Percentiles rank a stretch among this genome's conserved stretches.
Evolutionary conservation across 2,888 invertebrate genomes (phyloP).

Genomic region (Oscheius onirici): DNA sequence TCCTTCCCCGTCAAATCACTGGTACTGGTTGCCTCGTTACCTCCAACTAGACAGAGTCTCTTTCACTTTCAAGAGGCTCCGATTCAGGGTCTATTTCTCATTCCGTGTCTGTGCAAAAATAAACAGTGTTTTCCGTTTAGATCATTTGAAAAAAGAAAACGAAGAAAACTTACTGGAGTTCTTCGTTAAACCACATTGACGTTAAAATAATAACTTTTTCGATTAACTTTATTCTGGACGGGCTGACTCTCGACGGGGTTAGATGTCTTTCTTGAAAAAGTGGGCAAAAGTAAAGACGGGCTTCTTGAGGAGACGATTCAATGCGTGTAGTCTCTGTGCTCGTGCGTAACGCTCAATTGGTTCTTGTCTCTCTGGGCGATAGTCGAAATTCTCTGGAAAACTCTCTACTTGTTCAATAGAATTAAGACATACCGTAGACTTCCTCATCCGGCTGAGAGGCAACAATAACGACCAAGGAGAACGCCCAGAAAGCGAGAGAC

Average conservation of each 20-base stretch:
- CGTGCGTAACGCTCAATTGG: slow-evolving; percentile 24
- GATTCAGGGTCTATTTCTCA: slow-evolving; percentile 4
- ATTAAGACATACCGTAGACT: background rate
- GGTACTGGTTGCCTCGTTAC: slow-evolving; percentile 19
- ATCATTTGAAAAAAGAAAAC: too few species aligned
- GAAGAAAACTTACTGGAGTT: too few species aligned
- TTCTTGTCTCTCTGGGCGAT: slow-evolving; percentile 17
- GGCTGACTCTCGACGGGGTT: background rate
- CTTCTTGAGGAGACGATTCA: slow-evolving; percentile 34
- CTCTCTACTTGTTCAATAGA: background rate
- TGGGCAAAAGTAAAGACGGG: slow-evolving; percentile 31
- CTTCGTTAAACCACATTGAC: background rate
- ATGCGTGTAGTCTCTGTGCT: slow-evolving; percentile 20
- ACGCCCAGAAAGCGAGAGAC: background rate
- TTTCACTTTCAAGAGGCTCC: background rate
- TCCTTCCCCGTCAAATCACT: slow-evolving; percentile 11
- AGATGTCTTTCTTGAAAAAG: slow-evolving; percentile 27
- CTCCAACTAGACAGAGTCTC: background rate
- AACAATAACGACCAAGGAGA: slow-evolving; percentile 2
- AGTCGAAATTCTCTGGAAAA: background rate
- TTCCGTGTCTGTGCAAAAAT: background rate
- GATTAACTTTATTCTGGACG: slow-evolving; percentile 10
- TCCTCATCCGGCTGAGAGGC: background rate
- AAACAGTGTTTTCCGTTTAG: too few species aligned
- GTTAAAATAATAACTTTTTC: background rate